These are phyloP conservation scores for Meteorus colon DNA, from an alignment of 2,888 invertebrate species.

Conservation along the genomic window DNA sequence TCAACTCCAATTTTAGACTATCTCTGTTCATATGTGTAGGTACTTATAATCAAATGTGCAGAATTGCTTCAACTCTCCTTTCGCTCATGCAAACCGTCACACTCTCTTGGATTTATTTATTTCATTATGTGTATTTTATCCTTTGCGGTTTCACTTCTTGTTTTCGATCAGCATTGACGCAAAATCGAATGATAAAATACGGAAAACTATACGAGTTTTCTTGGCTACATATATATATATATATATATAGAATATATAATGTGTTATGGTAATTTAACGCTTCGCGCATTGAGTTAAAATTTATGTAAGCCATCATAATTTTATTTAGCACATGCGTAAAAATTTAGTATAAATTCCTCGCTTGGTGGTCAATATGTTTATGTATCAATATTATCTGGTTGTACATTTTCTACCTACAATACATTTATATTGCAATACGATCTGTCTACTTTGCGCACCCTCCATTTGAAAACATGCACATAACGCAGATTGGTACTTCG, in stretches of 20 bases:
- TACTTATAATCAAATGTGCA: conserved; percentile 26
- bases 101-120: conserved; percentile 1
- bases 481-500: conserved; percentile 32
- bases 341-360: conserved; percentile 25
- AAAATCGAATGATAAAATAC: conserved; percentile 37
- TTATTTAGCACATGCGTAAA: conserved; percentile 5
- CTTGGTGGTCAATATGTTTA: conserved; percentile 28
- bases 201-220: conserved; percentile 33
- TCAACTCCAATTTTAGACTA: conserved; percentile 42
- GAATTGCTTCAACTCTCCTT: conserved; percentile 31
- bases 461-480: conserved; percentile 26
- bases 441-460: conserved; percentile 36
- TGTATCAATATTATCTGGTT: not conserved
- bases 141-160: not conserved
- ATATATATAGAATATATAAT: conserved; percentile 17
- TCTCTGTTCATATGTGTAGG: not conserved
- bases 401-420: not conserved
- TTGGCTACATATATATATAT: not conserved
- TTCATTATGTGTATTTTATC: not conserved
- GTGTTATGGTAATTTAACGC: conserved; percentile 39
- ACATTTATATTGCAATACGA: conserved; percentile 1
- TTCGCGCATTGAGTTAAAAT: not conserved
- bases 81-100: conserved; percentile 13
- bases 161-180: not conserved
- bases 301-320: conserved; percentile 7